Evolutionary conservation across 1,140 invertebrate genomes (phyloP).

Genomic region (Megalonaias nervosa): DNA sequence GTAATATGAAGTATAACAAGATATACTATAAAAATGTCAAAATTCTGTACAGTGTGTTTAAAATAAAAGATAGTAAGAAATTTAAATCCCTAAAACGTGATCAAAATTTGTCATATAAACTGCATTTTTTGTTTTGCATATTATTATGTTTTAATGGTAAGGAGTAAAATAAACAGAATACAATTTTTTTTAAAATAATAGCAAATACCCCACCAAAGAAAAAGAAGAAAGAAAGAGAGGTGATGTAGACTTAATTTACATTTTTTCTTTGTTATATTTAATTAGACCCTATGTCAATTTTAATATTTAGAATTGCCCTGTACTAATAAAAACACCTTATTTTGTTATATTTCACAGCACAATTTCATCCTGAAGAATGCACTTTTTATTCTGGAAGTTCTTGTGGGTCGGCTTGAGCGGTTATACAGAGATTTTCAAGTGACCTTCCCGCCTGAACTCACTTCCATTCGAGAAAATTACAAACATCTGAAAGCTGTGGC

Average conservation of each 20-base stretch:
- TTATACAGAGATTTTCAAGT: constrained; percentile 48
- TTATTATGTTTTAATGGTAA: no score
- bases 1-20: no score
- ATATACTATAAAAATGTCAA: no score
- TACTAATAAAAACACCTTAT: constrained; percentile 6
- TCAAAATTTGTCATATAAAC: no score
- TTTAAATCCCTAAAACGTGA: no score
- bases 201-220: background rate
- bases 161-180: background rate
- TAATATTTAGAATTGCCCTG: background rate
- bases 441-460: constrained; percentile 50
- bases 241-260: background rate
- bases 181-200: background rate
- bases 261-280: background rate
- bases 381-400: constrained; percentile 73
- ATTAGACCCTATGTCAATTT: background rate
- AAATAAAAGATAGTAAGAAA: no score
- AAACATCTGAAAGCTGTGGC: constrained; percentile 41
- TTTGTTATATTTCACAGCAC: constrained; percentile 62
- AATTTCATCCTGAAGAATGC: constrained; percentile 75
- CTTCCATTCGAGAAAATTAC: constrained; percentile 46
- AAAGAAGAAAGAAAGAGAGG: background rate
- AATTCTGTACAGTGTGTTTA: no score
- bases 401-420: constrained; percentile 72
- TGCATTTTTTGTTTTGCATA: no score